Evolutionary conservation across 2,888 invertebrate species (phyloP), one percentile per base, ranked within the genome.

Genomic region (Boloria selene): DNA sequence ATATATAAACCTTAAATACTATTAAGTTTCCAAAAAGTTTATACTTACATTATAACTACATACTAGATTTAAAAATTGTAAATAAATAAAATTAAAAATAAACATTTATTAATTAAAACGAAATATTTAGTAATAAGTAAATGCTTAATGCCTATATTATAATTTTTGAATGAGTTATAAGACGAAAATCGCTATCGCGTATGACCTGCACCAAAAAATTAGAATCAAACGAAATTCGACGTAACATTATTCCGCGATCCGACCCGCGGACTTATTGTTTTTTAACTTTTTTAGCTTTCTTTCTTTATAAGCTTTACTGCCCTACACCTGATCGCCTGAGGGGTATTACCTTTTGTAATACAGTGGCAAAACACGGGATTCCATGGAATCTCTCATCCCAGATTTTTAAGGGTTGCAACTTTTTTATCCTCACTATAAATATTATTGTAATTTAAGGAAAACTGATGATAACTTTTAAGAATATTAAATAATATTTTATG

Each of bases 301-400:
- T 88, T 81, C 83, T 87, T 87, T 89, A 84, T 85, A 81, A 85
- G 82, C 84, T 89, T 84, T 87, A 82, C 82, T 82, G 82, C 83
- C 84, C 84, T 82, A 83, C 90, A 90, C 90, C 90, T 90, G 89
- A 85, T 87, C 74, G 90, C 90, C 83, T 73, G 78, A 67, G 88
- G 90, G 88, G 86, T 85, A 82, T 80, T 82, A 80, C 80, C 82
- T 83, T 87, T 86, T 83, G 79, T 78, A 81, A 82, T 81, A 81
- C 76, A 79, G 77, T 79, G 72, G 79, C 79, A 82, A 82, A 84
- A 80, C 75, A 79, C 77, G 78, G 77, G 78, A 82, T 81, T 77
- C 77, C 74, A 72, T 74, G 71, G 76, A 83, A 80, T 80, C 80
- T 83, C 82, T 83, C 77, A 58, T 80, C 80, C 83, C 82, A 83